Evolutionary conservation across 2,113 vertebrate genomes (phyloP), one percentile per base, ranked within the genome.

Genomic region (Pycnonotus jocosus): DNA sequence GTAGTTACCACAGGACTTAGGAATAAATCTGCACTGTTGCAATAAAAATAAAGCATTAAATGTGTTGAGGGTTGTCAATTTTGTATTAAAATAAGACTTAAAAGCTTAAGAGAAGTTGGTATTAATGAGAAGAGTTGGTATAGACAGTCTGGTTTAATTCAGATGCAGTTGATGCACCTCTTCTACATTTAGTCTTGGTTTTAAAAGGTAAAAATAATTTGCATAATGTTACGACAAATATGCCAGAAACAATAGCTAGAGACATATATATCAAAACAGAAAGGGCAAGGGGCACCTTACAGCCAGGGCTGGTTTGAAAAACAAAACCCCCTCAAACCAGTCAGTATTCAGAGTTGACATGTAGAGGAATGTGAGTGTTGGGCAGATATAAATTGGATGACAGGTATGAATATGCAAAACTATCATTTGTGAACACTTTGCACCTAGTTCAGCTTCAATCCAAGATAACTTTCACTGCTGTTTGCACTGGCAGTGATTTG

Each of bases 171-270:
- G 57, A 47, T 81, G 38, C 10, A 2, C 12, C 7, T 61, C 25
- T 81, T 37, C 56, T 8, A 40, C 2, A 17, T 85, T 69, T 91
- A 78, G 22, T 68, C 72, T 53, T 86, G 31, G 2, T 28, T 90
- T 83, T 81, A 42, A 76, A 93, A 66, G 11, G 23, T 90, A 68
- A 56, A 88, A 94, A 42, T 60, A 40, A 44, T 68, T 80, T 53
- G 10, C 78, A 9, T 71, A 48, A 65, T 48, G 20, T 64, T 28
- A 40, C 18, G 15, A 54, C 56, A 83, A 53, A 45, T 83, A 50
- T 22, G 15, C 10, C 31, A 62, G 57, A 56, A 90, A 38, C 28
- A 78, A 56, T 35, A 74, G 9, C 22, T 74, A 25, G 42, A 58
- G 42, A 62, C 12, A 6, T 12, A 25, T 2, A 15, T 45, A 62